Evolutionary conservation across 2,888 invertebrate genomes (phyloP), one percentile per base, ranked within the genome.

Genomic region (Sinhomidia bicolor): DNA sequence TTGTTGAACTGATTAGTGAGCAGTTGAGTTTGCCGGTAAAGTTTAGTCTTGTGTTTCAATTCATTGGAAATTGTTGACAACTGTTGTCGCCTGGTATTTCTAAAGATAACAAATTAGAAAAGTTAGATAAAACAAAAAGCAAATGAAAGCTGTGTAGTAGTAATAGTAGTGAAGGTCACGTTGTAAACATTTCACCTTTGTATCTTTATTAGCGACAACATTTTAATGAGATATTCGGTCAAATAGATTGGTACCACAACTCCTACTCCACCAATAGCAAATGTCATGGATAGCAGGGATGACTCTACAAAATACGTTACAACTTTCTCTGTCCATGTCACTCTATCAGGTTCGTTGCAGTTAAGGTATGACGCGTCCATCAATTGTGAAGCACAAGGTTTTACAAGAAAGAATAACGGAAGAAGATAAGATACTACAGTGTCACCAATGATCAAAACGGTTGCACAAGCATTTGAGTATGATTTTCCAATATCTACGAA

Each of bases 331-430:
- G 9, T 60, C 57, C n/a, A 60, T n/a, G 23, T 5, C 4, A 60
- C 9, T n/a, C 12, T 32, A 17, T 79, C 57, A 2, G 57, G 20
- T 2, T 32, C 9, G 9, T 12, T 2, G 17, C 60, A 57, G 14
- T 79, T 36, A 12, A 36, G 14, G 26, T 36, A 79, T 5, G 54
- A n/a, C 14, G 54, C 47, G 0, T n/a, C 14, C 76, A 78, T 78
- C n/a, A 79, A 3, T 79, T 79, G 79, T 0, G 79, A 79, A 3
- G 60, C 41, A 23, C 79, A 79, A 2, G 79, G 79, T 23, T 60
- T 79, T 12, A 79, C 10, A 10, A 79, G 79, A 23, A 60, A 79
- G 20, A 79, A 36, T 1, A 23, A 10, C 10, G 36, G 36, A 0
- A 60, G 12, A 14, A 36, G 26, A 14, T 29, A 51, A 5, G 76